These are phyloP conservation scores for Fregata magnificens DNA, from an alignment of 2,113 vertebrate species.

Conservation along the genomic window DNA sequence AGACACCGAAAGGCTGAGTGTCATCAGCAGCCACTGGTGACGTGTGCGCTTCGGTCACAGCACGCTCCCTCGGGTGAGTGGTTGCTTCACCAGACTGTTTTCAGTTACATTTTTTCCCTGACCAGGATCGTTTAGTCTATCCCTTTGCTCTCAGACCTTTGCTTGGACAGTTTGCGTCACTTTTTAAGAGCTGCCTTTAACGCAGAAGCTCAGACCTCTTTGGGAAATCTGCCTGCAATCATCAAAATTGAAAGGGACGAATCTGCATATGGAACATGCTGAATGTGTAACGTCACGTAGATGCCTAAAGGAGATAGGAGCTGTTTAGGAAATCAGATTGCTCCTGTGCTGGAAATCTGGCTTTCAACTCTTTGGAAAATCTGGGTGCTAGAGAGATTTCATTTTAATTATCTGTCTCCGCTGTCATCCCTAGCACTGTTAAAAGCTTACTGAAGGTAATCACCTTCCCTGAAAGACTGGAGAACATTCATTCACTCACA, in stretches of 20 bases:
- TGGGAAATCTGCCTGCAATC: not conserved
- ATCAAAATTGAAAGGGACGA: not conserved
- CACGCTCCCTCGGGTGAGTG: not conserved
- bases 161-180: not conserved
- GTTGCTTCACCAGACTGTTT: constrained; percentile 6
- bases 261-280: not conserved
- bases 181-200: not conserved
- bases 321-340: not conserved
- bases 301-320: not conserved
- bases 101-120: not conserved
- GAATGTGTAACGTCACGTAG: not conserved
- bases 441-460: not conserved
- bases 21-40: not conserved
- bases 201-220: not conserved
- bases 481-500: not conserved
- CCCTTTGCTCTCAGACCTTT: not conserved
- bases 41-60: not conserved
- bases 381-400: not conserved
- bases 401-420: not conserved
- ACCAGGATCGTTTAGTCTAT: not conserved
- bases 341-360: not conserved
- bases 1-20: not conserved
- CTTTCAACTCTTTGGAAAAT: not conserved
- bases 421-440: not conserved
- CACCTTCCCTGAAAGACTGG: not conserved